phyloP scores from a whole-genome alignment of 2,797 vertebrate species.

The Capromys pilorides region DNA sequence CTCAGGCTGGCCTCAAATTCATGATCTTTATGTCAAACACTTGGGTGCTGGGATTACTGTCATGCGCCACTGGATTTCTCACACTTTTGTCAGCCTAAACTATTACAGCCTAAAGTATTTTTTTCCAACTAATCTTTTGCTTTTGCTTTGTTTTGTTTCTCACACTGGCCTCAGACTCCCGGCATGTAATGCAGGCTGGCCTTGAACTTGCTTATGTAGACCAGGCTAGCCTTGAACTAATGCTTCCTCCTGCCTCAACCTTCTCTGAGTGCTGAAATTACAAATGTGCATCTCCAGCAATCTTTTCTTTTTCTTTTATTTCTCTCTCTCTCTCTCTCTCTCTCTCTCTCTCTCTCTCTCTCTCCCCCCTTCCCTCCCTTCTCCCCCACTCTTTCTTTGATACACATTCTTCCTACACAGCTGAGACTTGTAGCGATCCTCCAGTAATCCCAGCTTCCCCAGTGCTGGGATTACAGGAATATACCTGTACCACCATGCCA shows the following conservation, averaged over 20 bases:
- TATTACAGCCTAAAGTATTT: background rate
- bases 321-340: background rate
- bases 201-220: too few species aligned
- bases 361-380: too few species aligned
- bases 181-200: too few species aligned
- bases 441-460: background rate
- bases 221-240: too few species aligned
- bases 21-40: background rate
- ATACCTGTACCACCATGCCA: background rate
- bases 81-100: background rate
- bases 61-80: background rate
- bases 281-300: too few species aligned
- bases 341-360: background rate
- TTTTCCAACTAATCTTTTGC: background rate
- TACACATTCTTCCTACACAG: background rate
- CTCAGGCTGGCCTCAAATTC: background rate
- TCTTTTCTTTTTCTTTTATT: background rate
- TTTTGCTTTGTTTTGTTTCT: background rate
- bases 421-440: too few species aligned
- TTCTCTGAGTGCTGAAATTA: background rate
- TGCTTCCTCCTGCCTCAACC: background rate
- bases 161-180: background rate
- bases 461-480: background rate
- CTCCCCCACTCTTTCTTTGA: too few species aligned
- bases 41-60: background rate